Percentiles rank a stretch among this genome's conserved stretches.
Evolutionary conservation across 2,888 invertebrate species (phyloP).

Genomic region (Doris montereyensis): DNA sequence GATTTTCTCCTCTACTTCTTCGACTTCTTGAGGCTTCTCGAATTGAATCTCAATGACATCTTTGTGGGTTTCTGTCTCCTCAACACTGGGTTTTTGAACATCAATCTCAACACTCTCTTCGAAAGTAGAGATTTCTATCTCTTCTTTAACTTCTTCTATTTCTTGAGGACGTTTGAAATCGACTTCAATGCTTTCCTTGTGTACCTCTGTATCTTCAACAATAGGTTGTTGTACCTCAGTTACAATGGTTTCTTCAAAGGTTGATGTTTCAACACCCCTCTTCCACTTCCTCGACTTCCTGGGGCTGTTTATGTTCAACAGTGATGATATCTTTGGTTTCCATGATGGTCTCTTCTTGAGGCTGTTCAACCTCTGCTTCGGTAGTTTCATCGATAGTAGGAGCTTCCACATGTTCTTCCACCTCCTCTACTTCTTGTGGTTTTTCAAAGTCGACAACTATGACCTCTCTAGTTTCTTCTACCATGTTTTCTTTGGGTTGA

Average conservation of each 20-base stretch:
- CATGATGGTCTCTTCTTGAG: constrained; percentile 28
- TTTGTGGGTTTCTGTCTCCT: too few relatives aligned
- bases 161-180: too few relatives aligned
- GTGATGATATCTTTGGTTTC: constrained; percentile 20
- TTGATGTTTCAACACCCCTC: neutral
- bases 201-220: constrained; percentile 32
- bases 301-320: constrained; percentile 38
- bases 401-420: constrained; percentile 33
- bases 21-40: too few relatives aligned
- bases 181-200: constrained; percentile 37
- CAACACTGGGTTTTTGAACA: too few relatives aligned
- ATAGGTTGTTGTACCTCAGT: too few relatives aligned
- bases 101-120: too few relatives aligned
- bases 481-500: constrained; percentile 39
- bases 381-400: neutral
- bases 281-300: constrained; percentile 34
- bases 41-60: too few relatives aligned
- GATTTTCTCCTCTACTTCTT: too few relatives aligned
- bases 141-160: too few relatives aligned
- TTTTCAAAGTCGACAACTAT: constrained; percentile 24
- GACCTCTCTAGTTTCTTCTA: constrained; percentile 38
- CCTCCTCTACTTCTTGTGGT: constrained; percentile 27
- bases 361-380: constrained; percentile 27
- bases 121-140: too few relatives aligned
- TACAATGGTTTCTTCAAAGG: constrained; percentile 28